Percentiles rank a stretch among this genome's conserved stretches.
phyloP scores from a whole-genome alignment of 2,113 vertebrate genomes.

The Panthera tigris region DNA sequence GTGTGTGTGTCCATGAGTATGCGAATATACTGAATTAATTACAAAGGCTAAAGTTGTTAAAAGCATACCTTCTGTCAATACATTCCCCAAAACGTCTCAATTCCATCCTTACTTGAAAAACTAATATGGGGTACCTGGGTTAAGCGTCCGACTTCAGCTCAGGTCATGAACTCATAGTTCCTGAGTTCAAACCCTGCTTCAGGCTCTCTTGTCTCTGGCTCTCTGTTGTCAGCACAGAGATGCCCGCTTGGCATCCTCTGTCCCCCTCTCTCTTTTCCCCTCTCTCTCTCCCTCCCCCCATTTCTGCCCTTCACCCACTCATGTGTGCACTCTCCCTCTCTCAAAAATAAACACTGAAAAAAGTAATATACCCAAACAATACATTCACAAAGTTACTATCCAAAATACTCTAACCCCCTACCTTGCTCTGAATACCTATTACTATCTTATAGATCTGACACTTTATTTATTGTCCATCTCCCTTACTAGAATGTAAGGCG shows the following conservation, averaged over 20 bases:
- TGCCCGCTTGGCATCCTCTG: too few species aligned
- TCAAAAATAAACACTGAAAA: neutral
- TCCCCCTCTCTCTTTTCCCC: too few species aligned
- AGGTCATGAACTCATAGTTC: too few species aligned
- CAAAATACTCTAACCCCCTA: neutral
- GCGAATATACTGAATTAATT: neutral
- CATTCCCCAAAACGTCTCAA: neutral
- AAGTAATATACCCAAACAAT: neutral
- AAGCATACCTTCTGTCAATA: neutral
- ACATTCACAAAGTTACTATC: neutral
- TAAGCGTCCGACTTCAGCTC: too few species aligned
- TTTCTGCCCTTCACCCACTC: too few species aligned
- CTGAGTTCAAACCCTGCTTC: too few species aligned
- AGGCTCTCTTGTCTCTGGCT: too few species aligned
- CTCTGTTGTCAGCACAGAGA: too few species aligned
- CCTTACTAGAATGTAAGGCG: neutral
- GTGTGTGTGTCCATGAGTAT: neutral
- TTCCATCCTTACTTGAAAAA: slow-evolving; percentile 52
- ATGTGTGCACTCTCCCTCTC: too few species aligned
- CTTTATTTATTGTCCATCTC: neutral
- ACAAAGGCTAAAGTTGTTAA: neutral
- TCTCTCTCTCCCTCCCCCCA: too few species aligned
- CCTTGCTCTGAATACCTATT: neutral
- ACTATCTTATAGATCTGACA: neutral
- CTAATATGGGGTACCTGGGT: neutral